Base-by-base conservation (phyloP, 2,113 vertebrate genomes). In the Arenaria interpres region DNA sequence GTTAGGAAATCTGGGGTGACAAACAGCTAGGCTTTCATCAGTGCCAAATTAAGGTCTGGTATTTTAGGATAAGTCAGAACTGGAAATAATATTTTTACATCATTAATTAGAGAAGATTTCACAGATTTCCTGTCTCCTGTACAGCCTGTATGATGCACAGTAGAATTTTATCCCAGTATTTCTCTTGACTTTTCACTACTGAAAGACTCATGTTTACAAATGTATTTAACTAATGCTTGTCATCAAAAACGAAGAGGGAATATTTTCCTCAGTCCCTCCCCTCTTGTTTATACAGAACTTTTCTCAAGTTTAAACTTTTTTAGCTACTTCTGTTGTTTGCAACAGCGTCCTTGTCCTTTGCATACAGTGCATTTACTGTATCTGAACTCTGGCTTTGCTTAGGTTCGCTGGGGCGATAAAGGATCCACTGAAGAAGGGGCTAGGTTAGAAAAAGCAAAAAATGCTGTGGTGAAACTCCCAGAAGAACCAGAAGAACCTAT, bases 321-420 rank as follows among this genome's bases (percentile, higher is more conserved):
- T 35, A 28, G 28, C 22, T 69, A n/a, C 23, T 77, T 69, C 24
- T 78, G 33, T 51, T 56, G 56, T 16, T 50, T 85, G 63, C 30
- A 62, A 9, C 43, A 19, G 25, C 48, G 66, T 63, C 35, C 30
- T n/a, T 43, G 45, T 24, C 33, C n/a, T 25, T 20, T 59, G 45
- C 50, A 4, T 32, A 22, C 25, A 46, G 16, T 16, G 12, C 56
- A 43, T 54, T 96, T 57, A 96, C 2, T 57, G 95, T 2, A 4
- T 35, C 50, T 76, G 37, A 35, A 35, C 18, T 93, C 51, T 95
- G 92, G 57, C 84, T 91, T 96, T 85, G 21, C 62, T 56, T 46
- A 99, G 99, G 99, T 99, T 46, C 99, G 99, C 30, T 99, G 99
- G 99, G 99, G 99, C 0, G 99, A 99, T 85, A 99, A 99, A 88